These are phyloP conservation scores for Andrena chrysosceles DNA, from an alignment of 2,888 invertebrate species.

Conservation along the genomic window DNA sequence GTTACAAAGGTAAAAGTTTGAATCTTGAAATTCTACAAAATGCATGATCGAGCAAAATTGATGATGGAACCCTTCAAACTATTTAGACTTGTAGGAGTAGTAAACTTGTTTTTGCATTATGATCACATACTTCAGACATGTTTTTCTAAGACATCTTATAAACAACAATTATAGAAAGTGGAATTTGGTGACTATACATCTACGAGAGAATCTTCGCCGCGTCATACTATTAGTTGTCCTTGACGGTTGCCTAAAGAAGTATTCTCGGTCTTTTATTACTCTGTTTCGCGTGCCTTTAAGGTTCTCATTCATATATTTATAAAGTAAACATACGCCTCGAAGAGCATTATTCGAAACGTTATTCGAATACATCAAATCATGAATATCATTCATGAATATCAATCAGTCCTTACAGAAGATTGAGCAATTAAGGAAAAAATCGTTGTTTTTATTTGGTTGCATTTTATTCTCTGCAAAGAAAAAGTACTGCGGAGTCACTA, in stretches of 20 bases:
- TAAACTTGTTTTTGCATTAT: too few relatives aligned
- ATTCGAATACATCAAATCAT: too few relatives aligned
- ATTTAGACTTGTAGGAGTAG: background rate
- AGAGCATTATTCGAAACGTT: too few relatives aligned
- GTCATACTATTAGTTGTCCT: background rate
- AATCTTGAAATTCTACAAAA: background rate
- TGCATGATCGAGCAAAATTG: background rate
- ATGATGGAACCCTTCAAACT: background rate
- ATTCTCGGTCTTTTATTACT: slow-evolving; percentile 15
- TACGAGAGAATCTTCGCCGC: background rate
- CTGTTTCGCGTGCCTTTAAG: background rate
- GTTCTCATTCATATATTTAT: slow-evolving; percentile 1
- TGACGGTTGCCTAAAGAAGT: slow-evolving; percentile 1
- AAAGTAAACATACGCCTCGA: background rate
- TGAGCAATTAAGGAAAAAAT: too few relatives aligned
- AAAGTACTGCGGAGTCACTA: too few relatives aligned
- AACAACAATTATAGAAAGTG: background rate
- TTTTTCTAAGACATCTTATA: background rate
- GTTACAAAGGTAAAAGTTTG: background rate
- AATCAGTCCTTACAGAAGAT: too few relatives aligned
- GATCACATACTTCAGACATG: background rate
- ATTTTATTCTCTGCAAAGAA: too few relatives aligned
- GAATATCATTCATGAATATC: too few relatives aligned
- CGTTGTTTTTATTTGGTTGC: too few relatives aligned
- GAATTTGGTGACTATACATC: background rate